Conservation (phyloP, 2,888 invertebrate genomes). For the Cephus rjabovi region DNA sequence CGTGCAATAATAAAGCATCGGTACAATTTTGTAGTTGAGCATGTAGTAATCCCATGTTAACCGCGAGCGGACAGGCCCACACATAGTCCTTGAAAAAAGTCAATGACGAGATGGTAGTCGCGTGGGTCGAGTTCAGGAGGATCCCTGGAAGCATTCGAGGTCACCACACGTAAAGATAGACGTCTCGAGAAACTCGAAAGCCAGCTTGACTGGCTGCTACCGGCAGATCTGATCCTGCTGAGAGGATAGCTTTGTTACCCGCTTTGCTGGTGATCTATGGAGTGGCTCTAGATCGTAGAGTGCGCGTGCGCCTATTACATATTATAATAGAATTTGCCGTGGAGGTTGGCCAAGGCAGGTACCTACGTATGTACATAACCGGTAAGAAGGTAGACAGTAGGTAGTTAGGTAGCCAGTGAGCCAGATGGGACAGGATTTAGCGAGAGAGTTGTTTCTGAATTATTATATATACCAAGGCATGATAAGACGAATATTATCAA, state of each 20-base stretch:
- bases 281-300: slow-evolving; percentile 39
- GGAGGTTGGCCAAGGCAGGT: neutral
- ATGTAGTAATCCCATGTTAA: neutral
- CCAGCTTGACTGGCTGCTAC: slow-evolving; percentile 28
- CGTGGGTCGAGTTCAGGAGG: slow-evolving; percentile 29
- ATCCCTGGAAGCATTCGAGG: slow-evolving; percentile 24
- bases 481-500: neutral
- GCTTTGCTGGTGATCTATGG: slow-evolving; percentile 29
- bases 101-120: slow-evolving; percentile 25
- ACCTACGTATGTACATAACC: neutral
- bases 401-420: neutral
- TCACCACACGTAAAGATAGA: slow-evolving; percentile 29
- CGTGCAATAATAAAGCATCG: neutral
- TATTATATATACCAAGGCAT: neutral
- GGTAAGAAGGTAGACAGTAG: neutral
- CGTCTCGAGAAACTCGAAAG: slow-evolving; percentile 20
- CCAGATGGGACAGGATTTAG: neutral
- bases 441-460: neutral
- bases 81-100: slow-evolving; percentile 30
- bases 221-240: slow-evolving; percentile 24
- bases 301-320: slow-evolving; percentile 36
- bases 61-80: slow-evolving; percentile 14
- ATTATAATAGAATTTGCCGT: slow-evolving; percentile 38
- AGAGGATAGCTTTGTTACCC: slow-evolving; percentile 22
- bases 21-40: neutral